Percentiles rank a stretch among this genome's conserved stretches.
These are phyloP conservation scores for Chirona hameri DNA, from an alignment of 2,888 invertebrate species.

Conservation along the genomic window DNA sequence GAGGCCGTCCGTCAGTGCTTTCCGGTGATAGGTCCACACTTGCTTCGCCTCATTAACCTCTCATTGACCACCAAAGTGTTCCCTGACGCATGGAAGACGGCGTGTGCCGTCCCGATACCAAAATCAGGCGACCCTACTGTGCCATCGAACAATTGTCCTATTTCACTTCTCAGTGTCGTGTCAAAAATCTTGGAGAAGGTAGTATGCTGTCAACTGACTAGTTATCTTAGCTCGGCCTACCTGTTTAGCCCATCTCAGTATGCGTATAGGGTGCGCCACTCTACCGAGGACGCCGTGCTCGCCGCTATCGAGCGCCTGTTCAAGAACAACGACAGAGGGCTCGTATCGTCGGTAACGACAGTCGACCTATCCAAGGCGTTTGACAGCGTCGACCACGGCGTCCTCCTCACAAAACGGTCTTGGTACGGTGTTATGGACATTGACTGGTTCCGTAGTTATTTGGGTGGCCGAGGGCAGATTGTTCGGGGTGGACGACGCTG, in stretches of 20 bases:
- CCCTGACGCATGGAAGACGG: not conserved
- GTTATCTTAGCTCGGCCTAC: not conserved
- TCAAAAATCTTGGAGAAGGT: not conserved
- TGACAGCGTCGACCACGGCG: not conserved
- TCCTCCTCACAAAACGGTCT: not conserved
- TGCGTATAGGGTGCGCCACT: not conserved
- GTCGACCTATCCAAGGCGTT: not conserved
- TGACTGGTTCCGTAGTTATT: not conserved
- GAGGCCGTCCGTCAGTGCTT: not conserved
- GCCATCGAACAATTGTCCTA: not conserved
- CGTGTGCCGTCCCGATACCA: not conserved
- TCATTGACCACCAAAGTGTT: not conserved
- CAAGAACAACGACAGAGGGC: not conserved
- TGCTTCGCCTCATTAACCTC: not conserved
- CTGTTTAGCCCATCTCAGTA: not conserved
- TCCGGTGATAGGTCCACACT: not conserved
- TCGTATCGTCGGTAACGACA: not conserved
- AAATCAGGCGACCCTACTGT: not conserved
- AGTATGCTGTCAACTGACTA: not conserved
- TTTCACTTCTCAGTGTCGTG: not conserved
- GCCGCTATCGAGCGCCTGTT: not conserved
- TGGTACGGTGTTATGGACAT: not conserved
- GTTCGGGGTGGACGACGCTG: not conserved
- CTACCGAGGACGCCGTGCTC: not conserved
- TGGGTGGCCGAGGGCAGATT: not conserved